Conservation (phyloP, 2,797 vertebrate genomes). For the Carapus acus region DNA sequence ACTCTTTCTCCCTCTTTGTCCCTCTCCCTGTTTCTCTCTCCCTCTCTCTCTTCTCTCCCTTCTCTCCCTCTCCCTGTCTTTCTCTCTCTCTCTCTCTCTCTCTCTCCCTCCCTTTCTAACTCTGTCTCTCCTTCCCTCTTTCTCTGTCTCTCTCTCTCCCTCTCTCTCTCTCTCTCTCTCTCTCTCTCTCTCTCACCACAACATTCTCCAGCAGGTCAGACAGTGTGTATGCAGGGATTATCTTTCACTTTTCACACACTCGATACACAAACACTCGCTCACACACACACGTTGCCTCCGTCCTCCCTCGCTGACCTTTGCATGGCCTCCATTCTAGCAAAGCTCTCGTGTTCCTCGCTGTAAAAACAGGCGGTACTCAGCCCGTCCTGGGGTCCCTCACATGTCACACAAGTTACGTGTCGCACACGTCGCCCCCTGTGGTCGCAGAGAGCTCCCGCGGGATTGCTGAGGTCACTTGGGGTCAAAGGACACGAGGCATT, state of each 20-base stretch:
- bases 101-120: too few species aligned
- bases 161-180: constrained; percentile 13
- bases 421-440: neutral
- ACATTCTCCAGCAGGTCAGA: constrained; percentile 8
- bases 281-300: constrained; percentile 3
- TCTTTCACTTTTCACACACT: constrained; percentile 48
- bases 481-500: too few species aligned
- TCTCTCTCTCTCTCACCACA: too few species aligned
- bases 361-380: neutral
- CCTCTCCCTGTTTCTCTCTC: too few species aligned
- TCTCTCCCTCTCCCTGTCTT: too few species aligned
- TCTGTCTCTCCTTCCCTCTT: neutral
- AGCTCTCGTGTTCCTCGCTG: constrained; percentile 2
- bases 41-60: too few species aligned
- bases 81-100: too few species aligned
- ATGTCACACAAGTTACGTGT: neutral
- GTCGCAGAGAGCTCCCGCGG: neutral
- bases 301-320: constrained; percentile 24
- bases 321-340: constrained; percentile 4
- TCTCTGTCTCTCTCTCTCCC: constrained; percentile 3
- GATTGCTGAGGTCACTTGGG: neutral
- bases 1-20: too few species aligned
- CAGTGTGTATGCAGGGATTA: constrained; percentile 40
- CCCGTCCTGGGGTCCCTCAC: too few species aligned
- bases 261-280: constrained; percentile 13